Evolutionary conservation across 2,113 vertebrate genomes (phyloP).

Genomic region (Podilymbus podiceps): DNA sequence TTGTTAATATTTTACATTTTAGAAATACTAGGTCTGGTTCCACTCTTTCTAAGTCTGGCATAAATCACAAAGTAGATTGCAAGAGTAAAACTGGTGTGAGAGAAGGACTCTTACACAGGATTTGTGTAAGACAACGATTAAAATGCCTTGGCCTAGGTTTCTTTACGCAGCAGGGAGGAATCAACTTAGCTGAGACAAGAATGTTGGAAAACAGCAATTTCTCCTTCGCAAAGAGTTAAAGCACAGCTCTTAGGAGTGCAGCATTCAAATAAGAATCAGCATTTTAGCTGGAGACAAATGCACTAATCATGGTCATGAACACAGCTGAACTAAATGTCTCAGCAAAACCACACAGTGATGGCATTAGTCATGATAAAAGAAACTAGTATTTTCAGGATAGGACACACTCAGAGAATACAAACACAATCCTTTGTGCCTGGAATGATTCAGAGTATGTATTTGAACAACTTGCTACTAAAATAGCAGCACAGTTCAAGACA

Average conservation of each 20-base stretch:
- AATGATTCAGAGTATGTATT: constrained; percentile 9
- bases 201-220: not conserved
- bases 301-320: not conserved
- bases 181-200: not conserved
- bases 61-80: not conserved
- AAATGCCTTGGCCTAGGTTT: not conserved
- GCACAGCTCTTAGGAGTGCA: not conserved
- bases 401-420: constrained; percentile 14
- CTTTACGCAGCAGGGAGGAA: not conserved
- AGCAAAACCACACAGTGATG: constrained; percentile 33
- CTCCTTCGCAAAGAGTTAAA: not conserved
- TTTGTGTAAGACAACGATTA: accelerated
- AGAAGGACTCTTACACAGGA: not conserved
- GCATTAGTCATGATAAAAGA: constrained; percentile 56
- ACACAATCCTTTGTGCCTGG: constrained; percentile 26
- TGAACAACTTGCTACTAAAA: constrained; percentile 20
- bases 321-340: constrained; percentile 31
- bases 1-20: not conserved
- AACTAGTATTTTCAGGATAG: constrained; percentile 18
- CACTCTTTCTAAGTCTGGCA: not conserved
- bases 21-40: not conserved
- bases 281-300: constrained; percentile 51
- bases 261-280: constrained; percentile 42
- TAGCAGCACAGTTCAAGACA: not conserved
- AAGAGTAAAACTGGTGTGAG: not conserved